Evolutionary conservation across 2,113 vertebrate genomes (phyloP).

Genomic region (Holacanthus passer): DNA sequence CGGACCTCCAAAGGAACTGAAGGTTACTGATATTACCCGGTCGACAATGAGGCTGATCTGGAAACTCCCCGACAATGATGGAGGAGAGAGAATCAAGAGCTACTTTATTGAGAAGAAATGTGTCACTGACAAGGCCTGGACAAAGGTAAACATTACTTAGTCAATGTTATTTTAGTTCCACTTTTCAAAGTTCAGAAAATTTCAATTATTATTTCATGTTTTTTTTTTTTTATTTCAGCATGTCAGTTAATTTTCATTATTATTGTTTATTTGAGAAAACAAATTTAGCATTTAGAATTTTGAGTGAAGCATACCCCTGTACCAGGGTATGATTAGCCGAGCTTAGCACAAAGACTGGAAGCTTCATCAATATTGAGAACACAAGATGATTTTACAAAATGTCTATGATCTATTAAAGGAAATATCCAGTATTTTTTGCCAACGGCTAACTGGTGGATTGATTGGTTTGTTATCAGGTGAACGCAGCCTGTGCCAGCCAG

Average conservation of each 20-base stretch:
- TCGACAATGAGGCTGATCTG: conserved; percentile 94
- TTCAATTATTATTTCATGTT: no score
- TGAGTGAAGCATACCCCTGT: no score
- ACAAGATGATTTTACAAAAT: neutral
- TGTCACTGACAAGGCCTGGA: conserved; percentile 94
- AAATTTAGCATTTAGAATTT: neutral
- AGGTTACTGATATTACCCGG: conserved; percentile 94
- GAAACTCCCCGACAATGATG: conserved; percentile 97
- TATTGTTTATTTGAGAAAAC: neutral
- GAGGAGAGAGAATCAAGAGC: conserved; percentile 97
- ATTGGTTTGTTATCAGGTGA: conserved; percentile 70
- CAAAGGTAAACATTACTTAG: conserved; percentile 82
- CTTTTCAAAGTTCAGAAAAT: neutral
- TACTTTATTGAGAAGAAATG: conserved; percentile 97
- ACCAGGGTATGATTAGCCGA: no score
- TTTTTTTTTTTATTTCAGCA: neutral
- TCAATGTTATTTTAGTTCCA: neutral
- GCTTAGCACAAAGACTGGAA: neutral
- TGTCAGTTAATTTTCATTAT: neutral
- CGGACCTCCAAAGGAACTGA: conserved; percentile 94
- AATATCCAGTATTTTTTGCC: neutral
- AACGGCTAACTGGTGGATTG: neutral
- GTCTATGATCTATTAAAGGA: neutral
- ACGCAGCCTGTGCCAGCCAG: conserved; percentile 92
- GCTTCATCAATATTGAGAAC: neutral